Conservation (phyloP, 2,113 vertebrate species). For the Calidris pugnax region DNA sequence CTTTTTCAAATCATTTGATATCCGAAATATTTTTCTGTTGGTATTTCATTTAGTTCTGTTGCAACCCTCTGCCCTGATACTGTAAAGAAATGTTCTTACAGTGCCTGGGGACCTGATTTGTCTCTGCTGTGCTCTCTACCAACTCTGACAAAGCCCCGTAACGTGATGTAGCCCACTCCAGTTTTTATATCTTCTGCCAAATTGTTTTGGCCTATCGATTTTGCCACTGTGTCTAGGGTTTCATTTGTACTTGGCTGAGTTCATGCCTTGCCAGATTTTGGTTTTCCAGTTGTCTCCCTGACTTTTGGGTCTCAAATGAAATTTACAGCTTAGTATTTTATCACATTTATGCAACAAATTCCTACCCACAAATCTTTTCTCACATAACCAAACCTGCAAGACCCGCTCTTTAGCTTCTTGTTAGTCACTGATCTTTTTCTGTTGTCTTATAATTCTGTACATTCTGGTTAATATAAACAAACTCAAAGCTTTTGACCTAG, state of each 20-base stretch:
- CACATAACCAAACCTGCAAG: not conserved
- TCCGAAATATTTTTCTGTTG: not conserved
- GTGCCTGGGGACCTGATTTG: not conserved
- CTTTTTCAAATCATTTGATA: not conserved
- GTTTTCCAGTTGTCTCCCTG: not conserved
- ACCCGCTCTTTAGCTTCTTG: not conserved
- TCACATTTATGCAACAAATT: not conserved
- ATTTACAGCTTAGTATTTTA: not conserved
- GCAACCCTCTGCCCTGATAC: not conserved
- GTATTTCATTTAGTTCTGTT: not conserved
- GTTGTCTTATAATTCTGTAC: not conserved
- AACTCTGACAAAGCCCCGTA: not conserved
- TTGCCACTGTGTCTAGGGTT: not conserved
- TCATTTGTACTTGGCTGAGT: not conserved
- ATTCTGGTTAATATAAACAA: not conserved
- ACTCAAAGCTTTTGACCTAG: not conserved
- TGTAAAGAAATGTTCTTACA: not conserved
- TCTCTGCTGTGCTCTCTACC: not conserved
- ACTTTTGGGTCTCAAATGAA: not conserved
- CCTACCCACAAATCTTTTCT: not conserved
- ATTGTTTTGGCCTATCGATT: not conserved
- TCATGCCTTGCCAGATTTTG: not conserved
- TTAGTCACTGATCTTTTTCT: not conserved
- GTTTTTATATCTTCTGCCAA: not conserved
- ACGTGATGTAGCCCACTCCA: not conserved